Conservation (phyloP, 2,888 invertebrate genomes). For the Stratiomys singularior region DNA sequence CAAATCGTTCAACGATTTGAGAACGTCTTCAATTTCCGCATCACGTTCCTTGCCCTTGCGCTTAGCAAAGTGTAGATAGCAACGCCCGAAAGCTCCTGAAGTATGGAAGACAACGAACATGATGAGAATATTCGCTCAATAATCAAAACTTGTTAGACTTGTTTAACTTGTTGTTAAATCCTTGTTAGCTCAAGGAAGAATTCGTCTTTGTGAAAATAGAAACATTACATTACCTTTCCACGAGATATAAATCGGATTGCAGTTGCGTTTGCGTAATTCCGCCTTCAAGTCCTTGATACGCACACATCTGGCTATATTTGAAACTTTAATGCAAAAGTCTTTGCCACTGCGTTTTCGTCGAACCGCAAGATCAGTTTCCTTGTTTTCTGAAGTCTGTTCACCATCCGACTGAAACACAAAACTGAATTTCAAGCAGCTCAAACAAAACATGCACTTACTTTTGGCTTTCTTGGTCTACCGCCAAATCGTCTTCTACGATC, state of each 20-base stretch:
- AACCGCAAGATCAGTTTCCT: conserved; percentile 58
- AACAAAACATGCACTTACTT: background rate
- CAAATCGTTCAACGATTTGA: conserved; percentile 62
- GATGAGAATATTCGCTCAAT: background rate
- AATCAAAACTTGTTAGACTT: too few relatives aligned
- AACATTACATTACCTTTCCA: conserved; percentile 74
- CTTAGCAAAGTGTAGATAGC: conserved; percentile 80
- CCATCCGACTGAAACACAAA: conserved; percentile 59
- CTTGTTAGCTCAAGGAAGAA: conserved; percentile 38
- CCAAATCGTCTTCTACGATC: conserved; percentile 31
- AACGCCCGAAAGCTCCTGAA: conserved; percentile 73
- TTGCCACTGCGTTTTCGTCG: conserved; percentile 55
- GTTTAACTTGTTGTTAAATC: background rate
- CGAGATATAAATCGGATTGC: conserved; percentile 79
- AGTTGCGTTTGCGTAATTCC: conserved; percentile 77
- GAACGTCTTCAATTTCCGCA: conserved; percentile 62
- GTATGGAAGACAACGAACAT: background rate
- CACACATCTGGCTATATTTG: conserved; percentile 77
- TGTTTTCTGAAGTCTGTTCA: conserved; percentile 62
- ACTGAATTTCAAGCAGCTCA: background rate
- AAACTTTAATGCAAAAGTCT: conserved; percentile 69
- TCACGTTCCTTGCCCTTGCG: conserved; percentile 66
- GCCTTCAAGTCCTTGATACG: conserved; percentile 80
- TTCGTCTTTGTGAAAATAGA: conserved; percentile 12
- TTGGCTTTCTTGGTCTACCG: conserved; percentile 33